A percentile compares a stretch with the other conserved stretches of the same genome.
phyloP scores from a whole-genome alignment of 1,140 invertebrate genomes.

The Euura lappo region DNA sequence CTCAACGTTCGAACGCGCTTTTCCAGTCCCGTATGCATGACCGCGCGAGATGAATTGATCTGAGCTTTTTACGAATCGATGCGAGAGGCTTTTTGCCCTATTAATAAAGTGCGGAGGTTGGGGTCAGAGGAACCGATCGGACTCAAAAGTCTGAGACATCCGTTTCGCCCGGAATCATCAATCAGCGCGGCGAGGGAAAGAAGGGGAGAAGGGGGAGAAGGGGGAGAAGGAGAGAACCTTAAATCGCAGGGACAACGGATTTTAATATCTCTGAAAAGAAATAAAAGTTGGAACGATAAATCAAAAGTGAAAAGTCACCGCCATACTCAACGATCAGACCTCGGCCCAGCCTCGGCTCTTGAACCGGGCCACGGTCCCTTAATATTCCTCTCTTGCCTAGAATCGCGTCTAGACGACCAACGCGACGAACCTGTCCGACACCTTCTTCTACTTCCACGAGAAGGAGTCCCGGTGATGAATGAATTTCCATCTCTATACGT shows the following conservation, averaged over 20 bases:
- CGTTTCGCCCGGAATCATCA: too few relatives aligned
- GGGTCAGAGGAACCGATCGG: too few relatives aligned
- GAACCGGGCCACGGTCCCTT: conserved; percentile 24
- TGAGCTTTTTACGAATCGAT: too few relatives aligned
- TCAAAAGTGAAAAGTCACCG: conserved; percentile 61
- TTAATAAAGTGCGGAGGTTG: too few relatives aligned
- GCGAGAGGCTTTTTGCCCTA: too few relatives aligned
- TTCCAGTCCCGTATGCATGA: neutral
- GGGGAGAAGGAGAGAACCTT: conserved; percentile 41
- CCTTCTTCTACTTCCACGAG: conserved; percentile 17
- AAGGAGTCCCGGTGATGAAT: conserved; percentile 42
- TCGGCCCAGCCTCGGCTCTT: conserved; percentile 9
- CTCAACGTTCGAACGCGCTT: neutral
- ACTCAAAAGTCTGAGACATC: too few relatives aligned
- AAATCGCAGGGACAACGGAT: conserved; percentile 59
- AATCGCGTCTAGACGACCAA: neutral
- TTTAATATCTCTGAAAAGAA: conserved; percentile 58
- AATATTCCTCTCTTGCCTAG: conserved; percentile 24
- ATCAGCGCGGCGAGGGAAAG: too few relatives aligned
- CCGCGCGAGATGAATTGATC: too few relatives aligned
- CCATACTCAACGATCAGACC: conserved; percentile 30
- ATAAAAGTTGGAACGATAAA: conserved; percentile 61
- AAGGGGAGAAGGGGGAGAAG: too few relatives aligned
- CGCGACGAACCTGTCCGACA: neutral
- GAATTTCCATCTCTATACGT: conserved; percentile 34